These are phyloP conservation scores for Dallia pectoralis DNA, from an alignment of 2,797 vertebrate species.

Conservation along the genomic window DNA sequence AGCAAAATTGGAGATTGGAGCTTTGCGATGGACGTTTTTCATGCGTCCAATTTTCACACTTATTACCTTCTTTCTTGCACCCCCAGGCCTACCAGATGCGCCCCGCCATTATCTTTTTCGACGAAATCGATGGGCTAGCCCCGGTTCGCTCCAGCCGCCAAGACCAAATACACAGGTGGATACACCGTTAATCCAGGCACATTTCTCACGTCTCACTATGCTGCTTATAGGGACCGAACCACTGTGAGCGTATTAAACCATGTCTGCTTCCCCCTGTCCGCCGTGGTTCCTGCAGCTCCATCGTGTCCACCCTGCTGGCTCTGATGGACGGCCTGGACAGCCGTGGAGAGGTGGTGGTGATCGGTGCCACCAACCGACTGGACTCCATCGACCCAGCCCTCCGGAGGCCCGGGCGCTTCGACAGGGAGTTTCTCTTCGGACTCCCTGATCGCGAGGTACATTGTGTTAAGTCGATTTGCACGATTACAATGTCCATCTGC, in stretches of 20 bases:
- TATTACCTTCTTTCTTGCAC: not conserved
- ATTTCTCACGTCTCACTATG: not conserved
- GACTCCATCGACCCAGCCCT: conserved; percentile 98
- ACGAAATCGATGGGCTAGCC: conserved; percentile 98
- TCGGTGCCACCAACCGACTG: conserved; percentile 98
- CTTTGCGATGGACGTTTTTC: no score
- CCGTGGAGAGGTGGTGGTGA: conserved; percentile 95
- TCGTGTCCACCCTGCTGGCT: conserved; percentile 96
- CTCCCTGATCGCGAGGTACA: conserved; percentile 93
- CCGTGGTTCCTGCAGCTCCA: conserved; percentile 78
- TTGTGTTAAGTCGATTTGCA: not conserved
- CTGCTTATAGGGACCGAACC: not conserved
- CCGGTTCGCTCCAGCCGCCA: conserved; percentile 97
- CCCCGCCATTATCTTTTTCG: conserved; percentile 97
- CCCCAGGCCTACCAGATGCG: conserved; percentile 95
- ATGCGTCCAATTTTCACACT: no score
- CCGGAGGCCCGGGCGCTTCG: conserved; percentile 97
- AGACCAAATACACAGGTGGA: conserved; percentile 98
- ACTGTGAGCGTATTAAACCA: not conserved
- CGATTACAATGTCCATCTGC: no score
- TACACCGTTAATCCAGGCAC: not conserved
- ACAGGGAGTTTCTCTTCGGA: conserved; percentile 97
- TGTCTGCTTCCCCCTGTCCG: not conserved
- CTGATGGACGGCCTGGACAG: conserved; percentile 98
- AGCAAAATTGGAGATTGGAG: no score